Percentiles rank a stretch among this genome's conserved stretches.
Evolutionary conservation across 2,888 invertebrate species (phyloP).

Genomic region (Synergus gifuensis): DNA sequence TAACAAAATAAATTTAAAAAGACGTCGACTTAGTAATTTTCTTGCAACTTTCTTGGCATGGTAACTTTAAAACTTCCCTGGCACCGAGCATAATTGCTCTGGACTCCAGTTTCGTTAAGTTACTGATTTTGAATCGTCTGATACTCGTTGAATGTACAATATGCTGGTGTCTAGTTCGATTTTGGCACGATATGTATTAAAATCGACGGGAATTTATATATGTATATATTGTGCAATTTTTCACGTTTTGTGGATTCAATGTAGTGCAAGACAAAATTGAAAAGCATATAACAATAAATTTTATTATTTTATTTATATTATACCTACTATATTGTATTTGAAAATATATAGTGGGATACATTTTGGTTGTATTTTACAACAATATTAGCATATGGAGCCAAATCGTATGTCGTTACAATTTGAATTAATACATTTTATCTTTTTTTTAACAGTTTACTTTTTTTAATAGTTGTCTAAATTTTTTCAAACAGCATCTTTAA

Average conservation of each 20-base stretch:
- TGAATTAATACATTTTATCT: neutral
- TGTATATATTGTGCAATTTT: neutral
- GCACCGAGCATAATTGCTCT: slow-evolving; percentile 25
- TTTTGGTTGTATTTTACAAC: too few species aligned
- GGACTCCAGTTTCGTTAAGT: slow-evolving; percentile 12
- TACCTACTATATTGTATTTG: too few species aligned
- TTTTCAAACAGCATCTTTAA: neutral
- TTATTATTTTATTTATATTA: too few species aligned
- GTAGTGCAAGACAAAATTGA: neutral
- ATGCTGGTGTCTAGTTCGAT: slow-evolving; percentile 4
- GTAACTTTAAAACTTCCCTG: slow-evolving; percentile 19
- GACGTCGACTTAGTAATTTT: slow-evolving; percentile 13
- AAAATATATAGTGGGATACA: too few species aligned
- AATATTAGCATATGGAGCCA: too few species aligned
- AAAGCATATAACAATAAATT: too few species aligned
- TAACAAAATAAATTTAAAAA: neutral
- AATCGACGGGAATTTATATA: neutral
- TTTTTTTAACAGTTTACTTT: neutral
- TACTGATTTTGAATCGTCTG: slow-evolving; percentile 37
- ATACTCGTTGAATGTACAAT: slow-evolving; percentile 9
- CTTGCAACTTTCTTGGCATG: slow-evolving; percentile 30
- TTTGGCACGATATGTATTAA: neutral
- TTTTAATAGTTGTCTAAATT: neutral
- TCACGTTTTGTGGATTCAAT: neutral
- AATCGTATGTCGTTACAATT: neutral